Conservation (phyloP, 2,888 invertebrate genomes). For the Machimus atricapillus region DNA sequence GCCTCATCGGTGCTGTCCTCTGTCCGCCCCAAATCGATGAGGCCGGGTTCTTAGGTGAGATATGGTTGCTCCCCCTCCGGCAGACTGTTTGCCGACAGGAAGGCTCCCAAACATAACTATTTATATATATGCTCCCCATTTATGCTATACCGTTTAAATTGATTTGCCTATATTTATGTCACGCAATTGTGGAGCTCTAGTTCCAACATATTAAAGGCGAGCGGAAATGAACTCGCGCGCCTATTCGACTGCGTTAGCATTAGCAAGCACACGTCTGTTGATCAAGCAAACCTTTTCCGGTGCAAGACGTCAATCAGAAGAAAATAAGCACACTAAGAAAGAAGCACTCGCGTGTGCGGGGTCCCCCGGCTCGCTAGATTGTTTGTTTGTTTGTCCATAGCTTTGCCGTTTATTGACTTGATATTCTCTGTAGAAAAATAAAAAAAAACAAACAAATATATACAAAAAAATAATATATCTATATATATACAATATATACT, state of each 20-base stretch:
- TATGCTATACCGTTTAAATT: not conserved
- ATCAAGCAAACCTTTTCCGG: conserved; percentile 19
- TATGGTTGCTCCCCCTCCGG: not conserved
- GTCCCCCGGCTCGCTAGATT: not conserved
- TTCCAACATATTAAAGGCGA: not conserved
- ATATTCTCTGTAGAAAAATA: not conserved
- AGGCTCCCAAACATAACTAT: not conserved
- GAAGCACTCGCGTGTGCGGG: not conserved
- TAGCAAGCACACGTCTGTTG: not conserved
- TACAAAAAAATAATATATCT: too few species aligned
- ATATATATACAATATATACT: too few species aligned
- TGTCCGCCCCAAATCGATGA: not conserved
- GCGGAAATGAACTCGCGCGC: not conserved
- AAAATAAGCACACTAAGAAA: not conserved
- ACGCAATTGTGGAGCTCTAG: not conserved
- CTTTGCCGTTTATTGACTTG: conserved; percentile 16
- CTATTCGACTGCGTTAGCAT: conserved; percentile 11
- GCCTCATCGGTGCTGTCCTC: not conserved
- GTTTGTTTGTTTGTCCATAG: conserved; percentile 40
- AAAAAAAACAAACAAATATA: too few species aligned
- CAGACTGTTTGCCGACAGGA: not conserved
- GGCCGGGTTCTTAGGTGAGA: not conserved
- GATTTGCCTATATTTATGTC: not conserved
- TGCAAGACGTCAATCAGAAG: conserved; percentile 26
- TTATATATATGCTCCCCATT: not conserved